Base-by-base conservation (phyloP, 2,888 invertebrate genomes). In the Stratiomys singularior region DNA sequence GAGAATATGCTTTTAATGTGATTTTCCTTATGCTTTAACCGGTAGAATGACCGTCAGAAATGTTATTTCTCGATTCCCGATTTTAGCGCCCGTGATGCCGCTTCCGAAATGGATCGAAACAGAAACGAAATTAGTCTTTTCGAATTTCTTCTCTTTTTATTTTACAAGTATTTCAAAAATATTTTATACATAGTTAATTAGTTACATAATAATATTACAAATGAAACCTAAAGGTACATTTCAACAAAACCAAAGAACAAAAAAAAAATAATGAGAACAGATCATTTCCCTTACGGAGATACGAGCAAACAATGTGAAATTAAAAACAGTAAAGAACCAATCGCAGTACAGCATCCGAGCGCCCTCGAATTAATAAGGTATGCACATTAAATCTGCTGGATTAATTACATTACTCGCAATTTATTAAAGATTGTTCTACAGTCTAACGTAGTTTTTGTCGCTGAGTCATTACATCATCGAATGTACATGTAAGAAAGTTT, bases 141-240 rank as follows among this genome's bases (percentile, higher is more conserved):
- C 37, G 37, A 37, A 5, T 37, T 37, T 37, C 9, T 37, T 28
- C 30, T 74, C 9, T 37, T 28, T 58, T 74, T 74, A 58, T 74
- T 58, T 74, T 74, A 74, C 74, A 74, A 60, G 37, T 74, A 74
- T 60, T 58, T 60, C 74, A 60, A 58, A 72, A 74, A 74, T 74
- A 44, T 58, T 74, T 69, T 69, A 69, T 30, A 69, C 30, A 27
- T 56, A 30, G 28, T 56, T 74, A 28, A 56, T n/a, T 72, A 74
- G 46, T 74, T 74, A 74, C 44, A 60, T 44, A 74, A 56, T 58
- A 72, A 37, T 72, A 72, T 74, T 74, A 72, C 23, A 28, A 72
- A 72, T 52, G 7, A 52, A 52, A 66, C 30, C 66, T 52, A 52
- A 52, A 66, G 37, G 37, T 66, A 27, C 37, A 27, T 37, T 66